Evolutionary conservation across 2,888 invertebrate genomes (phyloP).

Genomic region (Amphiduros pacificus): DNA sequence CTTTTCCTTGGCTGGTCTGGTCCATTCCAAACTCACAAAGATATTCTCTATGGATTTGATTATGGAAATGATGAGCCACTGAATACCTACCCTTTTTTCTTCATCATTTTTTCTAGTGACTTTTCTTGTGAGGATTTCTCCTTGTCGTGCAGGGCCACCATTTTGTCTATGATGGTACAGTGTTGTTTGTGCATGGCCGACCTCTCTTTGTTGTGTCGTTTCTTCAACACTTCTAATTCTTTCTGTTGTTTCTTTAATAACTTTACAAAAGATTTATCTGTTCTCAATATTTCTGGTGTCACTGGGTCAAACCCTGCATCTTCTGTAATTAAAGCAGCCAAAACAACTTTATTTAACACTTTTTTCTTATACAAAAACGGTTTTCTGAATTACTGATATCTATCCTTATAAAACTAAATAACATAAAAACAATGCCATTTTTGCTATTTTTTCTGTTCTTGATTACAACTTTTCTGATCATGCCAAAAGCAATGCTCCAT

Average conservation of each 20-base stretch:
- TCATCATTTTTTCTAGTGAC: slow-evolving; percentile 68
- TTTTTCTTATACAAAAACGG: not conserved
- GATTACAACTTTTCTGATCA: too few species aligned
- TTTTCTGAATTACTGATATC: not conserved
- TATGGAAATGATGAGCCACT: too few species aligned
- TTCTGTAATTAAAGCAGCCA: slow-evolving; percentile 23
- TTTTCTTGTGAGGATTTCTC: slow-evolving; percentile 53
- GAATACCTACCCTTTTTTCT: slow-evolving; percentile 70
- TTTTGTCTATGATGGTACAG: slow-evolving; percentile 87
- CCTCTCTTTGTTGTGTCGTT: slow-evolving; percentile 91
- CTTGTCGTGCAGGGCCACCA: slow-evolving; percentile 68
- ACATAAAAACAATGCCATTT: not conserved
- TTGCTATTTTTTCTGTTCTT: not conserved
- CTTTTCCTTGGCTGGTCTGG: too few species aligned
- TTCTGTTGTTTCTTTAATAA: slow-evolving; percentile 94
- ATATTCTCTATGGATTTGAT: too few species aligned
- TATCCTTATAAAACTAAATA: not conserved
- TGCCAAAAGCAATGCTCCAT: too few species aligned
- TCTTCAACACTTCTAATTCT: slow-evolving; percentile 83
- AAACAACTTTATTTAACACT: not conserved
- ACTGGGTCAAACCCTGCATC: slow-evolving; percentile 53
- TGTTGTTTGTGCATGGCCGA: slow-evolving; percentile 79
- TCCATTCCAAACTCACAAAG: too few species aligned
- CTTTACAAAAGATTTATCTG: slow-evolving; percentile 65
- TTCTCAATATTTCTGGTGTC: slow-evolving; percentile 50